Evolutionary conservation across 2,888 invertebrate species (phyloP), one percentile per base, ranked within the genome.

Genomic region (Barypeithes pellucidus): DNA sequence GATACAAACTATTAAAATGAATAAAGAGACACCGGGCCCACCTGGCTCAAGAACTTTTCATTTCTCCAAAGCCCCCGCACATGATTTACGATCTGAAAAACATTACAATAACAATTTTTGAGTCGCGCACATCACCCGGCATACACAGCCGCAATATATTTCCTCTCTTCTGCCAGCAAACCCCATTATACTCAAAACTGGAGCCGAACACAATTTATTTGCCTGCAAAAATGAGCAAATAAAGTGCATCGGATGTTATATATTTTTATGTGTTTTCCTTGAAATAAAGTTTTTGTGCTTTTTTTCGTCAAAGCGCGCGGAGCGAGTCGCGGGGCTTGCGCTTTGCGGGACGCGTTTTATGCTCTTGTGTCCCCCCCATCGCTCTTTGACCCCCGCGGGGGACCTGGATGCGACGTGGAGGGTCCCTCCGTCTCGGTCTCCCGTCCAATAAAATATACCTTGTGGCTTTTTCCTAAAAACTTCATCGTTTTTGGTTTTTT

Each of bases 221-320:
- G 79, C 80, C 79, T 76, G 80, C 80, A 82, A 82, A 82, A 82
- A 81, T 81, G 82, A 78, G 79, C 82, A 83, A 84, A 83, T 82
- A 83, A 83, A 84, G 81, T 82, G 84, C 85, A 84, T 84, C 84
- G 82, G 83, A 84, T 83, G 85, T 84, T 84, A 84, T 84, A 84
- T 85, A 85, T 85, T 85, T 85, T 85, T 85, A 85, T 85, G 85
- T 84, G 84, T 85, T 85, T 84, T 84, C 84, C 82, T 83, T 80
- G 81, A 81, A 83, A 82, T 84, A 84, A 84, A 83, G 82, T 84
- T 84, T 84, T 84, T 83, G 81, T 81, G 79, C 81, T 82, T 82
- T 83, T 83, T 81, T 79, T 75, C 62, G 68, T 54, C 72, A 70
- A 59, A 66, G 72, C 60, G 72, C 68, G 71, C 66, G 63, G 67